Percentiles rank a stretch among this genome's conserved stretches.
phyloP scores from a whole-genome alignment of 2,888 invertebrate genomes.

The Gryllus longicercus region DNA sequence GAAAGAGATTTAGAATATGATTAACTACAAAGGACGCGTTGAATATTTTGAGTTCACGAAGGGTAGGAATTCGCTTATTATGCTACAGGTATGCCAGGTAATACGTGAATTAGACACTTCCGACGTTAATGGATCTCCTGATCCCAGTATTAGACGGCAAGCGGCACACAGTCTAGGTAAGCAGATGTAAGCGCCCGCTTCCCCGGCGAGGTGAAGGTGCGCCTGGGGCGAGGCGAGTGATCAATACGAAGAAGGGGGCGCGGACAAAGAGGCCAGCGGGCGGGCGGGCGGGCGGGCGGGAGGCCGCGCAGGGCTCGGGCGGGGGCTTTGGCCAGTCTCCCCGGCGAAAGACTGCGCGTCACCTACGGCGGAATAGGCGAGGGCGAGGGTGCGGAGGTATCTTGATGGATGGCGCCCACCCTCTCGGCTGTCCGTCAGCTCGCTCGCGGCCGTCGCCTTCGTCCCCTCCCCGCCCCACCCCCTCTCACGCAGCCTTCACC shows the following conservation, averaged over 20 bases:
- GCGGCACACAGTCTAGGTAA: no score
- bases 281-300: neutral
- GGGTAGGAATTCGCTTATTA: no score
- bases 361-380: neutral
- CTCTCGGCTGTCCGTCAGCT: neutral
- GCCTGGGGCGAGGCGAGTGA: neutral
- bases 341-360: neutral
- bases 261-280: neutral
- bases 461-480: neutral
- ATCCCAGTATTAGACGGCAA: no score
- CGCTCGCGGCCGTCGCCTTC: neutral
- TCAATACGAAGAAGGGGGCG: neutral
- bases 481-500: neutral
- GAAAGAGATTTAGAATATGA: no score
- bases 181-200: no score
- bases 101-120: no score
- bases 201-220: no score
- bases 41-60: no score
- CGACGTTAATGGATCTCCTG: no score
- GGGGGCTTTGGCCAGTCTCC: neutral
- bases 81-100: no score
- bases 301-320: neutral
- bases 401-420: constrained; percentile 6
- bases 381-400: neutral
- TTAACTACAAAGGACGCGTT: no score